A percentile compares a stretch with the other conserved stretches of the same genome.
phyloP scores from a whole-genome alignment of 1,140 invertebrate species.

The Drosophila tropicalis region DNA sequence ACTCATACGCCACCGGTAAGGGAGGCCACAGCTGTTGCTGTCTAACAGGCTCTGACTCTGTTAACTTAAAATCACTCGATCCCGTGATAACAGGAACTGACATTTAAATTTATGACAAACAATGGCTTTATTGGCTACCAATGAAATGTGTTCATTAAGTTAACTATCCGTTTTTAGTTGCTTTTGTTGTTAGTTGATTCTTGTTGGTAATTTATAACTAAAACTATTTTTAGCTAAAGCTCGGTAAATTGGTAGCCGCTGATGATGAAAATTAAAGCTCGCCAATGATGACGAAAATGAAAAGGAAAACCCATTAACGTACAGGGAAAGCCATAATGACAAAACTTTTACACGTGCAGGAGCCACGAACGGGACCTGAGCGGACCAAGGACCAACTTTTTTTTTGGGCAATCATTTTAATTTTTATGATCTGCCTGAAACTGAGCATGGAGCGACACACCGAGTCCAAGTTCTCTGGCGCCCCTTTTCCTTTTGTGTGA shows the following conservation, averaged over 20 bases:
- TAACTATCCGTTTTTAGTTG: constrained; percentile 51
- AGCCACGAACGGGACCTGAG: constrained; percentile 24
- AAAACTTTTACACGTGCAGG: constrained; percentile 73
- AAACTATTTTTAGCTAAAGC: constrained; percentile 34
- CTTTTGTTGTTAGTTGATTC: constrained; percentile 16
- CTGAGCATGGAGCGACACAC: constrained; percentile 23
- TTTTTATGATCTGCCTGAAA: constrained; percentile 68
- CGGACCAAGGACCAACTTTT: constrained; percentile 10
- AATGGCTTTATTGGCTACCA: constrained; percentile 51
- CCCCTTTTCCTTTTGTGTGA: constrained; percentile 29
- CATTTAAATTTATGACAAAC: constrained; percentile 40
- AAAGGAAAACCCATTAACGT: constrained; percentile 63
- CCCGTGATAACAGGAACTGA: neutral
- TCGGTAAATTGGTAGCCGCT: constrained; percentile 34
- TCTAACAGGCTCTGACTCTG: constrained; percentile 44
- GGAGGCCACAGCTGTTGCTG: constrained; percentile 56
- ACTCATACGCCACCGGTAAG: constrained; percentile 44
- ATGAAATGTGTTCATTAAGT: constrained; percentile 60
- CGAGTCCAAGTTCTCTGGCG: neutral
- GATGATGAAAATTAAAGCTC: constrained; percentile 40
- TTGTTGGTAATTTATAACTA: constrained; percentile 43
- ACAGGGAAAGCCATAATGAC: constrained; percentile 65
- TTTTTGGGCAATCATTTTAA: constrained; percentile 77
- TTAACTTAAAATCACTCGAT: constrained; percentile 50
- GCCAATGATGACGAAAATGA: neutral